Percentiles rank a stretch among this genome's conserved stretches.
Evolutionary conservation across 1,140 invertebrate species (phyloP).

Genomic region (Zaprionus tsacasi): DNA sequence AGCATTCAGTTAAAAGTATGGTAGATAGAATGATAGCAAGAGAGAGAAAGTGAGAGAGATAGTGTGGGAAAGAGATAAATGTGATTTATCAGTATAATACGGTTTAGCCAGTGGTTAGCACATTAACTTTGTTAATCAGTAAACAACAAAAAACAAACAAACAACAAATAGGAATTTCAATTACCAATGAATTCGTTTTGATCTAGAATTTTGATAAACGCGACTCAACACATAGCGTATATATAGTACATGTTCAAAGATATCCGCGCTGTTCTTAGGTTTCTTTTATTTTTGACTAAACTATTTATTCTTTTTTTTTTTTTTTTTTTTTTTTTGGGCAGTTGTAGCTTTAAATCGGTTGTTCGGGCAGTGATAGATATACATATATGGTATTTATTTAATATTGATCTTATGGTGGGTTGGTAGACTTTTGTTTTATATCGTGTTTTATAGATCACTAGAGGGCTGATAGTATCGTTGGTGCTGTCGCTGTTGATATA

Average conservation of each 20-base stretch:
- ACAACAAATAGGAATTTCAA: slow-evolving; percentile 64
- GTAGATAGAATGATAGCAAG: not conserved
- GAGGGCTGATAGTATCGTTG: slow-evolving; percentile 84
- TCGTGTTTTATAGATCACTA: slow-evolving; percentile 71
- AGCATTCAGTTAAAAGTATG: slow-evolving; percentile 25
- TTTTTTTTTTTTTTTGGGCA: slow-evolving; percentile 24
- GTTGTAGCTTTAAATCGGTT: slow-evolving; percentile 42
- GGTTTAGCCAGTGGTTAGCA: slow-evolving; percentile 37
- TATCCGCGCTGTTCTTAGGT: slow-evolving; percentile 36
- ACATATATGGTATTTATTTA: slow-evolving; percentile 25
- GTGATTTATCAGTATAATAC: slow-evolving; percentile 13
- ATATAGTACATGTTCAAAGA: slow-evolving; percentile 55
- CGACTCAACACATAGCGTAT: slow-evolving; percentile 55
- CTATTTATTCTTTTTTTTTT: slow-evolving; percentile 17
- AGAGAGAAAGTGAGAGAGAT: not conserved
- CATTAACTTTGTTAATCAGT: slow-evolving; percentile 56
- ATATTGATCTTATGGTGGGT: slow-evolving; percentile 46
- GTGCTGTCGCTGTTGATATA: slow-evolving; percentile 83
- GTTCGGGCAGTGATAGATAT: slow-evolving; percentile 60
- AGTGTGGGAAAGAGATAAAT: slow-evolving; percentile 4
- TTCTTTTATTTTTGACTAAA: slow-evolving; percentile 33
- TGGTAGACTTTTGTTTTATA: slow-evolving; percentile 25
- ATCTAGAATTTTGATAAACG: slow-evolving; percentile 74
- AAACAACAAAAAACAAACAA: slow-evolving; percentile 63
- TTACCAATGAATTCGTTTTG: slow-evolving; percentile 72